phyloP scores from a whole-genome alignment of 2,113 vertebrate species.

The Crocuta crocuta region DNA sequence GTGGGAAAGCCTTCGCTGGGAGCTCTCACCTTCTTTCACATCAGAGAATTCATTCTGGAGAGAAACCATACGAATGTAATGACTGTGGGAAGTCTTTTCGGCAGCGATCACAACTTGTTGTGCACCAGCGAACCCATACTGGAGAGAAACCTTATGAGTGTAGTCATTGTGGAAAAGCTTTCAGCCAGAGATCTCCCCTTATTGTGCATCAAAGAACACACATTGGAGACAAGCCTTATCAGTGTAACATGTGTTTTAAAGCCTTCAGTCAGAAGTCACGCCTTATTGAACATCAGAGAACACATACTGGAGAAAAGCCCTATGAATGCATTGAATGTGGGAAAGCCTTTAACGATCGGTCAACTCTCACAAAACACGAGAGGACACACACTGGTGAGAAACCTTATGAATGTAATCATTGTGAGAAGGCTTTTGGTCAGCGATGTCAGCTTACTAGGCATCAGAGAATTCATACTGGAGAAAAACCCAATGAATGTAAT shows the following conservation, averaged over 20 bases:
- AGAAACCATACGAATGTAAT: background rate
- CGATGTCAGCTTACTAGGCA: background rate
- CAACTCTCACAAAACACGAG: background rate
- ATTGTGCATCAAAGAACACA: constrained; percentile 13
- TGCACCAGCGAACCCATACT: background rate
- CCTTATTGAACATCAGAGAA: constrained; percentile 33
- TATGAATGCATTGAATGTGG: constrained; percentile 24
- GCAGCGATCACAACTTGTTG: background rate
- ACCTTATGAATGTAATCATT: background rate
- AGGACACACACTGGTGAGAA: background rate
- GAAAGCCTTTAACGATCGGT: background rate
- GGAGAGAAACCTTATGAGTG: constrained; percentile 13
- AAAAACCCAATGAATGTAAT: background rate
- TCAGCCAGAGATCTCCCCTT: constrained; percentile 12
- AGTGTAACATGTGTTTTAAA: background rate
- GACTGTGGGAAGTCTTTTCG: constrained; percentile 29
- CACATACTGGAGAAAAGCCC: constrained; percentile 23
- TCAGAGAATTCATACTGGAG: constrained; percentile 26
- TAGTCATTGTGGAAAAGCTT: background rate
- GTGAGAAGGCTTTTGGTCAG: background rate
- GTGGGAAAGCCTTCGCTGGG: constrained; percentile 23
- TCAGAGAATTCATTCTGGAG: constrained; percentile 36
- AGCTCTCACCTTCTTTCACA: constrained; percentile 19
- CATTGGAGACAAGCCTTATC: background rate
- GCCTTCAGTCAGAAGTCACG: background rate